Percentiles rank a stretch among this genome's conserved stretches.
These are phyloP conservation scores for Nesogale talazaci DNA, from an alignment of 2,113 vertebrate genomes.

Conservation along the genomic window DNA sequence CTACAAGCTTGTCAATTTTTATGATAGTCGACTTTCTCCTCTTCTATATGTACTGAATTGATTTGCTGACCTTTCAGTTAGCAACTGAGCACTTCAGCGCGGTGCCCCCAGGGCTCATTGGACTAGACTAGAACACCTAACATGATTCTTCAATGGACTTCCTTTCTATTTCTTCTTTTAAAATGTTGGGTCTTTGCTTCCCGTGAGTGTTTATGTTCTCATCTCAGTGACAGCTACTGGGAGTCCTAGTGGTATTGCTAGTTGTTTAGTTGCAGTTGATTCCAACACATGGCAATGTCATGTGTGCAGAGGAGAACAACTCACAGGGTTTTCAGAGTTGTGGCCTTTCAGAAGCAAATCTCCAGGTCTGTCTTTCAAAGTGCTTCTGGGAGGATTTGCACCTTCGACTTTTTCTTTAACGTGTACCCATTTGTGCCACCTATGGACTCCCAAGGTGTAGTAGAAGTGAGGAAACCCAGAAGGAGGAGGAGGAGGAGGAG, in stretches of 20 bases:
- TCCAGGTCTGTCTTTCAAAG: neutral
- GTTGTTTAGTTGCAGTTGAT: neutral
- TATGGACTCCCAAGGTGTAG: neutral
- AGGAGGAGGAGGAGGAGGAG: neutral
- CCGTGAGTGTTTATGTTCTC: constrained; percentile 8
- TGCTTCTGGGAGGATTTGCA: neutral
- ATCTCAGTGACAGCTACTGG: constrained; percentile 33
- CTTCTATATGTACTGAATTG: neutral
- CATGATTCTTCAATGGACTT: neutral
- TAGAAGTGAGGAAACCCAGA: constrained; percentile 23
- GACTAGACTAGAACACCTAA: constrained; percentile 16
- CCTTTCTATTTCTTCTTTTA: constrained; percentile 18
- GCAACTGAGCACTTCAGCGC: neutral
- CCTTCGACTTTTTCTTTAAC: neutral
- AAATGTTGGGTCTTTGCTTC: constrained; percentile 41
- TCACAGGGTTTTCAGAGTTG: neutral
- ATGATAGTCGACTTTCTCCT: neutral
- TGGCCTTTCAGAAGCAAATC: neutral
- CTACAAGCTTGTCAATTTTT: neutral
- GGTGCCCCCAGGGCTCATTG: neutral
- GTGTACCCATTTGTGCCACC: neutral
- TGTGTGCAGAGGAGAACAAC: neutral
- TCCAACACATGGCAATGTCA: neutral
- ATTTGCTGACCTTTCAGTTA: neutral
- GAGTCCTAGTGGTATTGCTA: neutral